Conservation (phyloP, 2,888 invertebrate species). For the Melanostoma mellinum region DNA sequence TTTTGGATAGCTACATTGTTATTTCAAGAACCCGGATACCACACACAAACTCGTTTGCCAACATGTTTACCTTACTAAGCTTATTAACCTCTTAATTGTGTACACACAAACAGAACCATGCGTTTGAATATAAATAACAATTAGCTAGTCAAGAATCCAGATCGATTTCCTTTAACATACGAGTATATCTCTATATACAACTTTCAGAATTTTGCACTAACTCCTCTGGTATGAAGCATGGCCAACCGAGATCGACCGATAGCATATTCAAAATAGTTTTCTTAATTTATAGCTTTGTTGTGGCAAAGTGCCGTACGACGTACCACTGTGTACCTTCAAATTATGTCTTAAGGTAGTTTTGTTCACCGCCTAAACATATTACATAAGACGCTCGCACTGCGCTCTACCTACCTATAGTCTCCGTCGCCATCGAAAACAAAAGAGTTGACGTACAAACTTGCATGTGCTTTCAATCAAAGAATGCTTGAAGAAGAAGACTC, state of each 20-base stretch:
- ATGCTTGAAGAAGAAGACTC: constrained; percentile 12
- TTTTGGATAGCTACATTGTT: background rate
- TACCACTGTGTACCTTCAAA: background rate
- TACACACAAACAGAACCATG: constrained; percentile 3
- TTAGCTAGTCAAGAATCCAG: background rate
- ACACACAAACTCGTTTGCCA: constrained; percentile 12
- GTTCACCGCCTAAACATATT: background rate
- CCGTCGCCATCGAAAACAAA: constrained; percentile 32
- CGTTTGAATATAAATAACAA: background rate
- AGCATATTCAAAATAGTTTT: too few species aligned
- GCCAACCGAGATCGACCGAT: too few species aligned
- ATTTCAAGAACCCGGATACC: background rate
- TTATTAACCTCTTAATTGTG: background rate
- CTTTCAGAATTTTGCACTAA: too few species aligned
- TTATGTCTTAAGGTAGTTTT: background rate
- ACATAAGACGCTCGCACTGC: background rate
- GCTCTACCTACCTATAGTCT: constrained; percentile 2
- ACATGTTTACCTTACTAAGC: constrained; percentile 14
- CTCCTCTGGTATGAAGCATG: too few species aligned
- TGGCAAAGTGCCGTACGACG: background rate
- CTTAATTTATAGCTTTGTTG: too few species aligned
- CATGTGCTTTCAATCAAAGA: constrained; percentile 33
- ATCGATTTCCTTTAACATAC: background rate
- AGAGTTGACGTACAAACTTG: constrained; percentile 58
- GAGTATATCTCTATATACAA: too few species aligned